Conservation (phyloP, 1,140 invertebrate species). For the Calycopis cecrops region DNA sequence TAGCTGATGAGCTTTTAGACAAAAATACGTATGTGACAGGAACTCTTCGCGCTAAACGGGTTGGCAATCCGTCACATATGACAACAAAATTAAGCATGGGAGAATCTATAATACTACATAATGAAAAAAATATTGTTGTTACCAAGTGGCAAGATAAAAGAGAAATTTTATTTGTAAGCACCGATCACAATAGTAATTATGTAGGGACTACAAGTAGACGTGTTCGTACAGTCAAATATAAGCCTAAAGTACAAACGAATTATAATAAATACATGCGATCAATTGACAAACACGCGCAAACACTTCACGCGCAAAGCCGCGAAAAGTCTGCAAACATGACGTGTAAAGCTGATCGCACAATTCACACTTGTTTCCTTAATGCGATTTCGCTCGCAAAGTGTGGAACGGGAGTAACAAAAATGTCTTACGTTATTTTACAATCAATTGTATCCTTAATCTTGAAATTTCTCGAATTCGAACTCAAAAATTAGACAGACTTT, state of each 20-base stretch:
- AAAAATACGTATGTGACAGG: constrained; percentile 16
- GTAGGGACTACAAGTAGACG: constrained; percentile 13
- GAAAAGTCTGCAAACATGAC: no score
- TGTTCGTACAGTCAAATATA: constrained; percentile 16
- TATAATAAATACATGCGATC: constrained; percentile 16
- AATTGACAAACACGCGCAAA: constrained; percentile 17
- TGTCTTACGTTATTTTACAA: no score
- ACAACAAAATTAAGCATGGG: constrained; percentile 16
- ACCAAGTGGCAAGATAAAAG: constrained; percentile 13
- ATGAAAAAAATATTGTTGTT: no score
- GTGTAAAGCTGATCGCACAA: no score
- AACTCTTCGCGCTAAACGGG: constrained; percentile 9
- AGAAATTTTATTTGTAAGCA: constrained; percentile 17
- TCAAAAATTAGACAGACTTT: no score
- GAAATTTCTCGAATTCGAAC: no score
- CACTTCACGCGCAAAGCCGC: no score
- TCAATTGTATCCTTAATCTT: no score
- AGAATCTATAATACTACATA: constrained; percentile 14
- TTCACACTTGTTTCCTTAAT: no score
- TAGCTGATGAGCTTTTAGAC: constrained; percentile 17
- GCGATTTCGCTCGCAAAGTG: no score
- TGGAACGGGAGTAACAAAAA: no score
- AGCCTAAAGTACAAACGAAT: constrained; percentile 10
- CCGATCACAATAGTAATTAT: constrained; percentile 13
- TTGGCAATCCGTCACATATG: constrained; percentile 15